These are phyloP conservation scores for Neoascia interrupta DNA, from an alignment of 2,888 invertebrate species.

Conservation along the genomic window DNA sequence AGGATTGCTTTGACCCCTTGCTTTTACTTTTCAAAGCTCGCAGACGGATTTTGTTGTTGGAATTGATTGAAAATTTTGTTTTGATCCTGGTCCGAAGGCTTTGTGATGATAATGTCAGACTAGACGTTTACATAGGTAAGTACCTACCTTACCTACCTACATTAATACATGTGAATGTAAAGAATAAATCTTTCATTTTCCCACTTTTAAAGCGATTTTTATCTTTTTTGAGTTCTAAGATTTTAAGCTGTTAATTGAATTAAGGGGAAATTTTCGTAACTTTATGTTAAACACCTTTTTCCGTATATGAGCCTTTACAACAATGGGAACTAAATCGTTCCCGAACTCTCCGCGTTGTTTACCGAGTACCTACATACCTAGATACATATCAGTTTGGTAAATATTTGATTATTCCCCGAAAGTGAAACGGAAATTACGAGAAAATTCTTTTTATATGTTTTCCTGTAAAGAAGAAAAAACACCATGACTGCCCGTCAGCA, in stretches of 20 bases:
- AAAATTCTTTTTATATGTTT: neutral
- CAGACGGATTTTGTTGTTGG: too few species aligned
- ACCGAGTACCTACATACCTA: too few species aligned
- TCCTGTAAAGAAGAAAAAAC: slow-evolving; percentile 2
- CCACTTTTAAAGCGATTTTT: neutral
- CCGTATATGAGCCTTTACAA: neutral
- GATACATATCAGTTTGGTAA: slow-evolving; percentile 36
- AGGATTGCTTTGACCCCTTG: too few species aligned
- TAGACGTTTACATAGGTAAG: too few species aligned
- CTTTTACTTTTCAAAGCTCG: too few species aligned
- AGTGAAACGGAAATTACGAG: slow-evolving; percentile 31
- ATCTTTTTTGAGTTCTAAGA: neutral
- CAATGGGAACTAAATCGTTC: slow-evolving; percentile 11
- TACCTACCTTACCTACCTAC: too few species aligned
- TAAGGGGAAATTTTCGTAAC: neutral
- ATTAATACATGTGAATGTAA: too few species aligned
- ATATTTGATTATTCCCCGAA: slow-evolving; percentile 32
- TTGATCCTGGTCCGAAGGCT: too few species aligned
- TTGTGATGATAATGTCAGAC: too few species aligned
- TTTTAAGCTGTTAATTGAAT: slow-evolving; percentile 30
- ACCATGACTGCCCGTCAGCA: too few species aligned
- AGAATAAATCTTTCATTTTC: neutral
- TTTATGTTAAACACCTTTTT: too few species aligned
- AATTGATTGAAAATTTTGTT: too few species aligned
- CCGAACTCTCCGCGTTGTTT: slow-evolving; percentile 21